phyloP scores from a whole-genome alignment of 2,797 vertebrate species.

The Gadopsis marmoratus region DNA sequence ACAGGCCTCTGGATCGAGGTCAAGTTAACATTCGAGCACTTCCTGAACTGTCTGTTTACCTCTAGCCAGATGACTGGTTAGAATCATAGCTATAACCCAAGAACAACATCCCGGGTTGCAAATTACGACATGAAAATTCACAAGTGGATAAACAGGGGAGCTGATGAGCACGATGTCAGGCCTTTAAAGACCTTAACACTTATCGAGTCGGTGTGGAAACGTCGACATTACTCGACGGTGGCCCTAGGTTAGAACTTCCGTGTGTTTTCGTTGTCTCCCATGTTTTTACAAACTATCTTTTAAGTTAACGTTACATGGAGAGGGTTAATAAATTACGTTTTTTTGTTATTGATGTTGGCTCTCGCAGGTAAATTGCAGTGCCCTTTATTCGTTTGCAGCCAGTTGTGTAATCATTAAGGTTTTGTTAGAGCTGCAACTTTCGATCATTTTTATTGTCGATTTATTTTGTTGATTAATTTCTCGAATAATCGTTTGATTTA shows the following conservation, averaged over 20 bases:
- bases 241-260: neutral
- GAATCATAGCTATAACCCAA: rapidly evolving
- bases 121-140: neutral
- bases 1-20: neutral
- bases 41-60: rapidly evolving
- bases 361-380: too few relatives aligned
- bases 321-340: rapidly evolving
- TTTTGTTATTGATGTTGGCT: neutral
- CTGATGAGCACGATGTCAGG: too few relatives aligned
- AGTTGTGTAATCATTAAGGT: too few relatives aligned
- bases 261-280: neutral
- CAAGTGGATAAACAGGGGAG: rapidly evolving
- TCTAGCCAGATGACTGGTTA: rapidly evolving
- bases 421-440: neutral
- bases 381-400: neutral
- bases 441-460: rapidly evolving
- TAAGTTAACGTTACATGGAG: neutral
- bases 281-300: neutral
- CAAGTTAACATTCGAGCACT: neutral
- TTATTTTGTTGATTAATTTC: neutral
- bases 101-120: rapidly evolving
- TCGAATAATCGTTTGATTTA: neutral
- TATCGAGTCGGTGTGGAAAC: neutral
- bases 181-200: neutral
- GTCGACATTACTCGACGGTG: neutral